phyloP scores from a whole-genome alignment of 2,797 vertebrate species.

The Ibycter americanus region DNA sequence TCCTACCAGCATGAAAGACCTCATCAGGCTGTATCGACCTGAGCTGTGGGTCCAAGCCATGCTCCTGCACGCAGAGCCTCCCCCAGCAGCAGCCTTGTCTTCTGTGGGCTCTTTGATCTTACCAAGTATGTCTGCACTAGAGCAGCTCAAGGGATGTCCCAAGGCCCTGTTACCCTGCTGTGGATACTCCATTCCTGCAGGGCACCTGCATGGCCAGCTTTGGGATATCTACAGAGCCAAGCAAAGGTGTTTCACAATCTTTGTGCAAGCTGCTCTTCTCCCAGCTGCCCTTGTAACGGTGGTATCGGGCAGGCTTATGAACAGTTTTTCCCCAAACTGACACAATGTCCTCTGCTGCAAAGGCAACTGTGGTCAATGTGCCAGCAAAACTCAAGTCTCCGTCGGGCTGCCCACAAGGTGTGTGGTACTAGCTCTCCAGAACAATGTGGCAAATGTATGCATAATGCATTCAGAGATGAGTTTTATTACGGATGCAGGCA shows the following conservation, averaged over 20 bases:
- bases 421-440: background rate
- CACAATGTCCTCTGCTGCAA: background rate
- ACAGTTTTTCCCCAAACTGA: background rate
- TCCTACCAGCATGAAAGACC: background rate
- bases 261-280: background rate
- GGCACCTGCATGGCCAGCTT: background rate
- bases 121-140: background rate
- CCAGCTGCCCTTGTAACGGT: background rate
- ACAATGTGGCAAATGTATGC: background rate
- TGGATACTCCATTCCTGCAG: background rate
- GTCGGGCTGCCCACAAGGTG: background rate
- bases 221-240: background rate
- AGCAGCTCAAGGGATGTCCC: background rate
- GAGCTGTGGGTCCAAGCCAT: background rate
- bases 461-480: background rate
- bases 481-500: background rate
- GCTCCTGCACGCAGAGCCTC: fast-evolving
- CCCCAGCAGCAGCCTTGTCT: background rate
- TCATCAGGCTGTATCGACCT: background rate
- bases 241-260: background rate
- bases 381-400: background rate
- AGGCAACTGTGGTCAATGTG: background rate
- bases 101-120: background rate
- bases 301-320: background rate
- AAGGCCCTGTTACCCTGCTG: background rate